Evolutionary conservation across 2,888 invertebrate species (phyloP).

Genomic region (Cephus pygmeus): DNA sequence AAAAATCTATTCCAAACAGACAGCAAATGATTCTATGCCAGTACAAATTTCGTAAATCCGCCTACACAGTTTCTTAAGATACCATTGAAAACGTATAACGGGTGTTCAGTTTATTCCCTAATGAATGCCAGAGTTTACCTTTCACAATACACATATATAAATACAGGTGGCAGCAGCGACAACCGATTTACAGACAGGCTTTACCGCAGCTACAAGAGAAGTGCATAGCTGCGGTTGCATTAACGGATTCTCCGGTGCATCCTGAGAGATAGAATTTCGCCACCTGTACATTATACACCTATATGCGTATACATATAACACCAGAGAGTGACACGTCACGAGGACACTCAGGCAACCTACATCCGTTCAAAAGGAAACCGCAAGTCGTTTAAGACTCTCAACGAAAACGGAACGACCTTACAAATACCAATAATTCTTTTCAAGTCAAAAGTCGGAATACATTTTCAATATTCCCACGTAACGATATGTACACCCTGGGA

Average conservation of each 20-base stretch:
- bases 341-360: neutral
- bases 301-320: neutral
- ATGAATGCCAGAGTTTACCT: neutral
- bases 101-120: neutral
- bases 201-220: conserved; percentile 9
- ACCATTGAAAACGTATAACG: neutral
- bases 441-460: neutral
- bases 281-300: neutral
- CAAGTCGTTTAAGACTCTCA: neutral
- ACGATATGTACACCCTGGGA: neutral
- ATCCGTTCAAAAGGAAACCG: neutral
- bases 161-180: neutral
- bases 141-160: neutral
- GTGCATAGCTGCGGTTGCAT: conserved; percentile 13
- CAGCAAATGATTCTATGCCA: neutral
- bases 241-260: conserved; percentile 7
- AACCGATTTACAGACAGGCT: neutral
- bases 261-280: neutral
- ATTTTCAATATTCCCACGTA: neutral
- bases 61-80: neutral
- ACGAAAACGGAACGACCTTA: neutral
- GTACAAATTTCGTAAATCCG: neutral
- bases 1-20: neutral
- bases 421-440: neutral
- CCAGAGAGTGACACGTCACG: neutral